Evolutionary conservation across 2,113 vertebrate species (phyloP).

Genomic region (Panthera tigris): DNA sequence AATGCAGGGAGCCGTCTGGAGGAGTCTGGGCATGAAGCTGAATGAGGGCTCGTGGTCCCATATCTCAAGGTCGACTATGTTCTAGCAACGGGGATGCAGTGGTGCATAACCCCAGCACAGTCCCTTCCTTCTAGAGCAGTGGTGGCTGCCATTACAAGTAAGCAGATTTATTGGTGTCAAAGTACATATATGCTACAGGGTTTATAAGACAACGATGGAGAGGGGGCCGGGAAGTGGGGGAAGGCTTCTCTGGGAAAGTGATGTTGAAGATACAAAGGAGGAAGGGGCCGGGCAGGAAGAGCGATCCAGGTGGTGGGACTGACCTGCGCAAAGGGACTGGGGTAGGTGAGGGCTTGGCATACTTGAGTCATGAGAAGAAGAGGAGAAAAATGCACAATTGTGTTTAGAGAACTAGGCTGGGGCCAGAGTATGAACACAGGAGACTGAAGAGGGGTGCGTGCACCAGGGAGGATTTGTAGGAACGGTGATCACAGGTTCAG

Average conservation of each 20-base stretch:
- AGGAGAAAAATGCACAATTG: background rate
- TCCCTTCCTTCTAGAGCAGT: background rate
- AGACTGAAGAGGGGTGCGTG: background rate
- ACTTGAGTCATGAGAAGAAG: background rate
- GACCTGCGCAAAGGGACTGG: background rate
- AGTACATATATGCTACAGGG: rapidly evolving
- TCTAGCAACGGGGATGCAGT: rapidly evolving
- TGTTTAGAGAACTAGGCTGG: background rate
- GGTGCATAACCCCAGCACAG: rapidly evolving
- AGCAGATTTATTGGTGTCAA: background rate
- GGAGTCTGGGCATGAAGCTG: too few species aligned
- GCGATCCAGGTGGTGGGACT: rapidly evolving
- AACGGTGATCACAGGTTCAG: background rate
- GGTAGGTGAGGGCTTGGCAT: background rate
- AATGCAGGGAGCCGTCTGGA: rapidly evolving
- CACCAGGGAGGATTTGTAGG: background rate
- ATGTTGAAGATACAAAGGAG: background rate
- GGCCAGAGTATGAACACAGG: too few species aligned
- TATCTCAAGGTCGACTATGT: rapidly evolving
- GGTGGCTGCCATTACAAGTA: background rate
- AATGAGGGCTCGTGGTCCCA: background rate
- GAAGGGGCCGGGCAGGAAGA: too few species aligned
- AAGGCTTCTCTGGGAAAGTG: background rate
- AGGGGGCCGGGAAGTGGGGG: background rate
- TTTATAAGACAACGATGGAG: too few species aligned